Base-by-base conservation (phyloP, 2,113 vertebrate genomes). In the Prunella fulvescens region DNA sequence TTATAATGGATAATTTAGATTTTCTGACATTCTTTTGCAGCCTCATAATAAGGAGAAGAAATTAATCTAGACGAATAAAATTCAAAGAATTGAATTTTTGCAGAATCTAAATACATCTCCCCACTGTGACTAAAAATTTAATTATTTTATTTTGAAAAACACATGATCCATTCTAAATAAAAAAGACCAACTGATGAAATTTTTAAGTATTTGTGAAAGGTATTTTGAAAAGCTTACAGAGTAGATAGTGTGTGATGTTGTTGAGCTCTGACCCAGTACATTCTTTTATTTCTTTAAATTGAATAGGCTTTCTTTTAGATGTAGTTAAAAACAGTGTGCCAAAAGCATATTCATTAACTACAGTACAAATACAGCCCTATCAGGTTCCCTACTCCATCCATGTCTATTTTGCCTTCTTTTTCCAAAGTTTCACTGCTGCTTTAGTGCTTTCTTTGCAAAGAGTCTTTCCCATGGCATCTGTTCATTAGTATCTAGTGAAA, bases 21-120 rank as follows among this genome's bases (percentile, higher is more conserved):
- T 83, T 96, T 97, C 83, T 47, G 45, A 78, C 95, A 73, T 93
- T 95, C 42, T 95, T 97, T 95, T 95, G 61, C 79, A 88, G 93
- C 29, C 23, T 88, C 19, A 44, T 88, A 91, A 84, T 94, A 88
- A 86, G 60, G 33, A 81, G 87, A 94, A 94, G 44, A 81, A 95
- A 92, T 90, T 91, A 86, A 92, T 93, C 67, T 87, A 54, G 42
- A 53, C 6, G 33, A 90, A 69, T 73, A 81, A 79, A 79, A 71
- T 81, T 29, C 19, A 45, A 81, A 92, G 1, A 86, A 82, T 35
- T 72, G 3, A 60, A 40, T 86, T 83, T 90, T 88, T 92, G 17
- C 26, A 61, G 26, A 17, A 37, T 58, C 40, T 26, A 64, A 88
- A 79, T 82, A 67, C 12, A 42, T 86, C 11, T 90, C 16, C 22